phyloP scores from a whole-genome alignment of 1,140 invertebrate genomes.

The Lerema accius region DNA sequence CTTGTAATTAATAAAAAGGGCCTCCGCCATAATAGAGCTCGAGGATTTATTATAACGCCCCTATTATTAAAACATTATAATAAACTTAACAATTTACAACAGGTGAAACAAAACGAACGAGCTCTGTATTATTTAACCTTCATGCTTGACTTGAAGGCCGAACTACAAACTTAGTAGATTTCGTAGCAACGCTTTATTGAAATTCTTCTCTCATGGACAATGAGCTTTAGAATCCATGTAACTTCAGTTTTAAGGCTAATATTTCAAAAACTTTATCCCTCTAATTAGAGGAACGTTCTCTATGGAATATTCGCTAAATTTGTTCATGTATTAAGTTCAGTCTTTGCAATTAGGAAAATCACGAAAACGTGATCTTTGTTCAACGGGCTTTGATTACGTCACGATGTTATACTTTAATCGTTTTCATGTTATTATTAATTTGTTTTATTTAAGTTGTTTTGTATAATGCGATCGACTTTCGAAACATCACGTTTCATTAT shows the following conservation, averaged over 20 bases:
- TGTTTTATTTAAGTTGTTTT: too few relatives aligned
- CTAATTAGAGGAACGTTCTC: constrained; percentile 22
- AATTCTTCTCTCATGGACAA: background rate
- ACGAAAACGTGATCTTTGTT: constrained; percentile 20
- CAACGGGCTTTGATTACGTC: constrained; percentile 3
- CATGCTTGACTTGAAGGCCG: background rate
- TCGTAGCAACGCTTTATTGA: background rate
- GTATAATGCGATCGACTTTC: too few relatives aligned
- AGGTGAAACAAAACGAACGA: background rate
- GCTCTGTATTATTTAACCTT: background rate
- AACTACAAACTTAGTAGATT: background rate
- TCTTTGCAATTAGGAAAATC: constrained; percentile 24
- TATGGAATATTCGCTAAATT: constrained; percentile 24
- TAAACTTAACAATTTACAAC: background rate
- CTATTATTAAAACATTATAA: background rate
- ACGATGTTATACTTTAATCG: constrained; percentile 7
- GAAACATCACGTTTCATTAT: too few relatives aligned
- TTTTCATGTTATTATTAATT: too few relatives aligned
- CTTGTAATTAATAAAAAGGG: constrained; percentile 11
- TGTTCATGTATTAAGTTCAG: constrained; percentile 26
- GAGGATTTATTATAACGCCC: background rate
- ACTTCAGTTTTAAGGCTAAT: constrained; percentile 15
- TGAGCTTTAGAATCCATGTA: constrained; percentile 17
- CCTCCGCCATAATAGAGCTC: background rate
- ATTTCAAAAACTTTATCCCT: constrained; percentile 29